phyloP scores from a whole-genome alignment of 2,888 invertebrate species.

The Cantharis lateralis region DNA sequence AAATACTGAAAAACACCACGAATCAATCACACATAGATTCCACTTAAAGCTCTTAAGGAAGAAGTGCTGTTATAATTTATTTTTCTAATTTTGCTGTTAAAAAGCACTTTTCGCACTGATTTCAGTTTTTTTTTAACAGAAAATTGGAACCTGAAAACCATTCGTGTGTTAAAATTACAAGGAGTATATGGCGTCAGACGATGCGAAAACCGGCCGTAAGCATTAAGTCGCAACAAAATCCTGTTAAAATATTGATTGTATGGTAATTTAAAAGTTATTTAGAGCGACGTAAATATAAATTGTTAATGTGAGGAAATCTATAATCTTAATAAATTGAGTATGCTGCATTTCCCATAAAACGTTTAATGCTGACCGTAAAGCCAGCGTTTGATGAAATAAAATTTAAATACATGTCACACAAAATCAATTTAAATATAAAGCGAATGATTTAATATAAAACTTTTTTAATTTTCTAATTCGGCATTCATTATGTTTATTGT shows the following conservation, averaged over 20 bases:
- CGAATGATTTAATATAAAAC: background rate
- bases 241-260: too few species aligned
- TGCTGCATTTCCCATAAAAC: background rate
- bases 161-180: too few species aligned
- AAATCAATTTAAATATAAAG: background rate
- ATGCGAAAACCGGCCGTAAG: background rate
- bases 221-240: background rate
- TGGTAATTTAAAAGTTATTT: background rate
- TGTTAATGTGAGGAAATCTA: background rate
- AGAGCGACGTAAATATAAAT: background rate
- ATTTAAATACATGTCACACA: background rate
- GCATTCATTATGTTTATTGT: background rate
- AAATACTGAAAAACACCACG: background rate
- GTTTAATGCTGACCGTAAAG: background rate
- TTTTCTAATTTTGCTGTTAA: background rate
- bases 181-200: too few species aligned
- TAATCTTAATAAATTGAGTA: background rate
- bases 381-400: background rate
- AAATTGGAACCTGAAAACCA: too few species aligned
- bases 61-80: background rate
- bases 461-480: background rate
- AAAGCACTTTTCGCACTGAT: background rate
- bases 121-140: background rate
- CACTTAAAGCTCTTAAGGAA: background rate
- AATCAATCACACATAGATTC: background rate